Evolutionary conservation across 2,888 invertebrate genomes (phyloP).

Genomic region (Altica lythri): DNA sequence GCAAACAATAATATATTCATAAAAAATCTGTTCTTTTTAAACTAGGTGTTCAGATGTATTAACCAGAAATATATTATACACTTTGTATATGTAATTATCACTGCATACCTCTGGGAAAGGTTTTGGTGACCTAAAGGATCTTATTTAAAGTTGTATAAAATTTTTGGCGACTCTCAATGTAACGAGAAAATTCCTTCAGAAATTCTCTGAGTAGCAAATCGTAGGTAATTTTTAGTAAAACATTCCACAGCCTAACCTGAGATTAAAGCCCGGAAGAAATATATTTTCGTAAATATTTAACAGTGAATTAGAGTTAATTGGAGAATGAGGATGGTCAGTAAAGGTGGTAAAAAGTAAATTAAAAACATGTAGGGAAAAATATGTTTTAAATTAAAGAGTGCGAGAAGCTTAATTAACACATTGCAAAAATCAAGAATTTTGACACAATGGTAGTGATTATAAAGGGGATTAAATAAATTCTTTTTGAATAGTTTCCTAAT

Average conservation of each 20-base stretch:
- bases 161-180: neutral
- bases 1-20: too few relatives aligned
- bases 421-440: neutral
- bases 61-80: too few relatives aligned
- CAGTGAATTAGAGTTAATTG: slow-evolving; percentile 17
- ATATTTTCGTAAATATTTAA: slow-evolving; percentile 18
- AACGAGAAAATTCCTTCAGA: slow-evolving; percentile 1
- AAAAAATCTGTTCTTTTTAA: too few relatives aligned
- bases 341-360: slow-evolving; percentile 19
- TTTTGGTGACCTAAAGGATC: neutral
- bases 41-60: too few relatives aligned
- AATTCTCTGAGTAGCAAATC: slow-evolving; percentile 9
- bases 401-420: neutral
- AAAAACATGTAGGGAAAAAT: slow-evolving; percentile 16
- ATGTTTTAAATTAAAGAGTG: neutral
- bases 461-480: neutral
- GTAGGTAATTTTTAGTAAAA: slow-evolving; percentile 14
- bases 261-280: neutral
- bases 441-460: too few relatives aligned
- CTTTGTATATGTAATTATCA: too few relatives aligned
- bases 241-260: slow-evolving; percentile 21
- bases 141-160: slow-evolving; percentile 10
- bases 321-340: neutral
- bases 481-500: slow-evolving; percentile 1
- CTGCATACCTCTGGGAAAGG: too few relatives aligned